These are phyloP conservation scores for Drosophila oshimai DNA, from an alignment of 1,140 invertebrate species.

Conservation along the genomic window DNA sequence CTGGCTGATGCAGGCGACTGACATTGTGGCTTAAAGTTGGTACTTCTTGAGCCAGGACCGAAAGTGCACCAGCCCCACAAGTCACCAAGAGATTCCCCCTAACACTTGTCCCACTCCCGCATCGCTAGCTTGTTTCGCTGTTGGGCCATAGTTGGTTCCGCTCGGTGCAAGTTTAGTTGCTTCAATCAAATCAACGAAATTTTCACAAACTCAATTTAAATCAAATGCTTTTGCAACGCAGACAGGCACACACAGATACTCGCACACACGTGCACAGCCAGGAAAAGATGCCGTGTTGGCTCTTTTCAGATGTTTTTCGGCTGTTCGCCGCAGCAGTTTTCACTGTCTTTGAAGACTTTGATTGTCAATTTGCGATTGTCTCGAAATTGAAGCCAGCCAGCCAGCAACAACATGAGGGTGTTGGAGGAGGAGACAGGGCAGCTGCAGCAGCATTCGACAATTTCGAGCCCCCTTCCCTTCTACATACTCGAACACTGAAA, in stretches of 20 bases:
- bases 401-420: slow-evolving; percentile 5
- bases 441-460: slow-evolving; percentile 46
- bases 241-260: slow-evolving; percentile 21
- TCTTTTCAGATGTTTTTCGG: slow-evolving; percentile 62
- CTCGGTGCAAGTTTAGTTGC: slow-evolving; percentile 76
- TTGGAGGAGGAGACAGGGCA: slow-evolving; percentile 3
- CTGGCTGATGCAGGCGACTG: too few relatives aligned
- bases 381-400: slow-evolving; percentile 71
- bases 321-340: slow-evolving; percentile 74
- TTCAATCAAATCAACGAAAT: slow-evolving; percentile 81
- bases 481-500: not conserved
- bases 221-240: slow-evolving; percentile 78
- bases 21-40: not conserved
- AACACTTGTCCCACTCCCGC: not conserved
- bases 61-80: not conserved
- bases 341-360: slow-evolving; percentile 81
- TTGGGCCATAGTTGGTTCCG: slow-evolving; percentile 44
- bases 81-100: not conserved
- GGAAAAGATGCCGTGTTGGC: slow-evolving; percentile 68
- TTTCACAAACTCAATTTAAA: slow-evolving; percentile 80
- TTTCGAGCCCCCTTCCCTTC: slow-evolving; percentile 23
- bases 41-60: not conserved
- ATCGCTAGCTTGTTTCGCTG: slow-evolving; percentile 8
- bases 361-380: slow-evolving; percentile 81
- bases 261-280: slow-evolving; percentile 28